Evolutionary conservation across 2,888 invertebrate genomes (phyloP).

Genomic region (Gymnosoma rotundatum): DNA sequence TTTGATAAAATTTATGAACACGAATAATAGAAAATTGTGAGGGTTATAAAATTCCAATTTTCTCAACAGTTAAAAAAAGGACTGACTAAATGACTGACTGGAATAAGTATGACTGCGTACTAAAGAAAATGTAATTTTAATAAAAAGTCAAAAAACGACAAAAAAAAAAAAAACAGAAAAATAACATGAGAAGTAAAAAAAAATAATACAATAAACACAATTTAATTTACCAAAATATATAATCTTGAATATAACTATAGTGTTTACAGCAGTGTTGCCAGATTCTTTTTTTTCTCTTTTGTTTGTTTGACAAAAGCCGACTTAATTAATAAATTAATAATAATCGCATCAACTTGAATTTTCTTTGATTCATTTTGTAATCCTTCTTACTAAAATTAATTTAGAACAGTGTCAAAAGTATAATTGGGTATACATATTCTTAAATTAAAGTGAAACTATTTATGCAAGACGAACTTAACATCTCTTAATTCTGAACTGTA

Average conservation of each 20-base stretch:
- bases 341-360: too few relatives aligned
- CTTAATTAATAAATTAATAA: too few relatives aligned
- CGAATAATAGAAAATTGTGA: slow-evolving; percentile 72
- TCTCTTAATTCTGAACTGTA: too few relatives aligned
- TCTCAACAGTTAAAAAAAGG: slow-evolving; percentile 43
- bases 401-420: too few relatives aligned
- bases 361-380: too few relatives aligned
- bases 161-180: slow-evolving; percentile 5
- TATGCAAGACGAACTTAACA: too few relatives aligned
- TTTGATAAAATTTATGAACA: slow-evolving; percentile 79
- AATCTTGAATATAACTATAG: not conserved
- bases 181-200: not conserved
- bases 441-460: too few relatives aligned
- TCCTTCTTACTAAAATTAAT: too few relatives aligned
- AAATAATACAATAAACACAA: slow-evolving; percentile 48
- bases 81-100: slow-evolving; percentile 15
- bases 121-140: slow-evolving; percentile 49
- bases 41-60: slow-evolving; percentile 66
- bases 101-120: not conserved
- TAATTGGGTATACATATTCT: too few relatives aligned
- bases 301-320: too few relatives aligned
- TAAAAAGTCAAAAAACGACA: slow-evolving; percentile 23
- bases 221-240: slow-evolving; percentile 32
- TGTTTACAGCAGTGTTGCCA: not conserved
- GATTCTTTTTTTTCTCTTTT: too few relatives aligned